phyloP scores from a whole-genome alignment of 2,113 vertebrate species.

The Xiphophorus maculatus region DNA sequence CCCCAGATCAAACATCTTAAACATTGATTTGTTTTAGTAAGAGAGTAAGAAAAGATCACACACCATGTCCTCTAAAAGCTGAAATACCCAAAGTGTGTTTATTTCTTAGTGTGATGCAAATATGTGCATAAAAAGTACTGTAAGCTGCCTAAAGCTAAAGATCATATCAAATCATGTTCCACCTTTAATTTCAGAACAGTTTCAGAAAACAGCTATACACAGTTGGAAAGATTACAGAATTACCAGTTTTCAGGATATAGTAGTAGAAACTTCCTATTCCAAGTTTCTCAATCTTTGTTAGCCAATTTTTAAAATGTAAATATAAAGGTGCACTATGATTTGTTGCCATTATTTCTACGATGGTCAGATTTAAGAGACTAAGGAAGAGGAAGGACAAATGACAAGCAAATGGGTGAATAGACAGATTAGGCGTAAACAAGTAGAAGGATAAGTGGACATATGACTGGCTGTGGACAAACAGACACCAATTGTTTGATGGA shows the following conservation, averaged over 20 bases:
- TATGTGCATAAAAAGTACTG: slow-evolving; percentile 29
- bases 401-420: not conserved
- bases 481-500: too few species aligned
- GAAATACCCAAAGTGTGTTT: slow-evolving; percentile 35
- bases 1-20: slow-evolving; percentile 32
- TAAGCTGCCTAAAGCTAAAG: slow-evolving; percentile 40
- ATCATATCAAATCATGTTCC: slow-evolving; percentile 47
- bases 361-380: too few species aligned
- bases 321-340: too few species aligned
- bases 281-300: slow-evolving; percentile 17
- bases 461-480: not conserved
- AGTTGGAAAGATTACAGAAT: slow-evolving; percentile 45
- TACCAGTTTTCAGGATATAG: not conserved
- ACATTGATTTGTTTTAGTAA: slow-evolving; percentile 57
- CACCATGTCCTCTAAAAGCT: slow-evolving; percentile 33
- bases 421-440: not conserved
- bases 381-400: too few species aligned
- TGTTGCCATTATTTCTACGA: too few species aligned
- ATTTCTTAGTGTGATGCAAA: slow-evolving; percentile 31
- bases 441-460: not conserved
- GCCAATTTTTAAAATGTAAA: not conserved
- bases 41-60: slow-evolving; percentile 44
- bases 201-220: slow-evolving; percentile 35
- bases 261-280: too few species aligned
- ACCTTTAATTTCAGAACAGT: slow-evolving; percentile 44